Conservation (phyloP, 2,797 vertebrate genomes). For the Muscicapa comitata region DNA sequence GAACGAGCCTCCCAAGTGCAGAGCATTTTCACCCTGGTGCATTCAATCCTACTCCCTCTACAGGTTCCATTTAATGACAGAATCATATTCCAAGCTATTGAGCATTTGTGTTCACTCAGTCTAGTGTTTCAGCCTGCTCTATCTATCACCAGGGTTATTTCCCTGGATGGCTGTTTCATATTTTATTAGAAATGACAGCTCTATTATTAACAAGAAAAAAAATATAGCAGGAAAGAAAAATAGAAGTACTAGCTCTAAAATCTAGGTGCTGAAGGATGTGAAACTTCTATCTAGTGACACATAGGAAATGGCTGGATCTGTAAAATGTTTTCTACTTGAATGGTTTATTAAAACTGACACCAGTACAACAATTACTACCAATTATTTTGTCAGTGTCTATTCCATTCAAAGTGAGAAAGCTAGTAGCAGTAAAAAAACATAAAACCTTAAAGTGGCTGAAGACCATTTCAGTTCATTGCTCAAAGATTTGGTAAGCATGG, state of each 20-base stretch:
- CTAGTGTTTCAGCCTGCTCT: conserved; percentile 41
- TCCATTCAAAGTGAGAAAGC: conserved; percentile 57
- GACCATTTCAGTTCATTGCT: background rate
- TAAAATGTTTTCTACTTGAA: conserved; percentile 46
- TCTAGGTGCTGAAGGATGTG: conserved; percentile 53
- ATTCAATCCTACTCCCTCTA: background rate
- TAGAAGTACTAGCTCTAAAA: conserved; percentile 47
- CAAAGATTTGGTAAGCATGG: background rate
- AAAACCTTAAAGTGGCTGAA: conserved; percentile 38
- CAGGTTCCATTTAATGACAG: conserved; percentile 10
- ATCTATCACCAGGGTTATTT: conserved; percentile 66
- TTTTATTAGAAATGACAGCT: conserved; percentile 79
- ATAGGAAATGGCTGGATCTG: conserved; percentile 40
- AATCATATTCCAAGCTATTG: conserved; percentile 47
- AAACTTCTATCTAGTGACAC: conserved; percentile 42
- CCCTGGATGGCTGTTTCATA: conserved; percentile 62
- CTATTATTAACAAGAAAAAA: conserved; percentile 75
- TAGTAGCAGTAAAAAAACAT: background rate
- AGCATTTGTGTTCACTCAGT: conserved; percentile 43
- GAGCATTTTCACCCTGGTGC: background rate
- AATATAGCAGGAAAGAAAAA: conserved; percentile 48
- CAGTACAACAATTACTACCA: conserved; percentile 67
- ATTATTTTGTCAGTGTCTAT: conserved; percentile 73
- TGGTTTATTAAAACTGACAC: conserved; percentile 70
- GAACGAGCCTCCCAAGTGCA: background rate